Evolutionary conservation across 2,888 invertebrate species (phyloP).

Genomic region (Cerastis leucographa): DNA sequence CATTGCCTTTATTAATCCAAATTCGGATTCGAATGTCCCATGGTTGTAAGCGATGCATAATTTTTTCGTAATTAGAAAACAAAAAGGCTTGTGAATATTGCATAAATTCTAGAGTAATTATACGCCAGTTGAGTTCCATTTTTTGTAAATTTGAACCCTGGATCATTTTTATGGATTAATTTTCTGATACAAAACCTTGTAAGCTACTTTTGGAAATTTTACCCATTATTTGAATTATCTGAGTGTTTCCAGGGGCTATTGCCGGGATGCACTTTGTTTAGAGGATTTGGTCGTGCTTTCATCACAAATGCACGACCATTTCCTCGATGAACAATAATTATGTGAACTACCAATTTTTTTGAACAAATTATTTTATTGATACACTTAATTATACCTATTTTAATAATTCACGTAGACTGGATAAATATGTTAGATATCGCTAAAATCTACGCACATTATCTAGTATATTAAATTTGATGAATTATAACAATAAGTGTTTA

Average conservation of each 20-base stretch:
- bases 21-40: slow-evolving; percentile 25
- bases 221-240: slow-evolving; percentile 36
- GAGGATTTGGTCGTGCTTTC: not conserved
- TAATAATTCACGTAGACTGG: slow-evolving; percentile 78
- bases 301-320: slow-evolving; percentile 14
- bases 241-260: slow-evolving; percentile 45
- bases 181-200: slow-evolving; percentile 15
- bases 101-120: slow-evolving; percentile 72
- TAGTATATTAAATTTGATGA: slow-evolving; percentile 67
- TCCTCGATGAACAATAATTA: not conserved
- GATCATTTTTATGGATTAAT: slow-evolving; percentile 18
- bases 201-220: slow-evolving; percentile 32
- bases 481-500: slow-evolving; percentile 64
- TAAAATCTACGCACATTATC: slow-evolving; percentile 84
- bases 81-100: slow-evolving; percentile 86
- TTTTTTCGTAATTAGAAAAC: slow-evolving; percentile 56
- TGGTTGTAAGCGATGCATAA: slow-evolving; percentile 48
- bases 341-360: slow-evolving; percentile 22
- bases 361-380: slow-evolving; percentile 21
- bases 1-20: slow-evolving; percentile 9
- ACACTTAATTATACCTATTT: slow-evolving; percentile 36
- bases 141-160: slow-evolving; percentile 1
- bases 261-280: slow-evolving; percentile 23
- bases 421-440: slow-evolving; percentile 75
- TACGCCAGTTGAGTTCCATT: slow-evolving; percentile 45